These are phyloP conservation scores for Uria aalge DNA, from an alignment of 2,113 vertebrate genomes.

Conservation along the genomic window DNA sequence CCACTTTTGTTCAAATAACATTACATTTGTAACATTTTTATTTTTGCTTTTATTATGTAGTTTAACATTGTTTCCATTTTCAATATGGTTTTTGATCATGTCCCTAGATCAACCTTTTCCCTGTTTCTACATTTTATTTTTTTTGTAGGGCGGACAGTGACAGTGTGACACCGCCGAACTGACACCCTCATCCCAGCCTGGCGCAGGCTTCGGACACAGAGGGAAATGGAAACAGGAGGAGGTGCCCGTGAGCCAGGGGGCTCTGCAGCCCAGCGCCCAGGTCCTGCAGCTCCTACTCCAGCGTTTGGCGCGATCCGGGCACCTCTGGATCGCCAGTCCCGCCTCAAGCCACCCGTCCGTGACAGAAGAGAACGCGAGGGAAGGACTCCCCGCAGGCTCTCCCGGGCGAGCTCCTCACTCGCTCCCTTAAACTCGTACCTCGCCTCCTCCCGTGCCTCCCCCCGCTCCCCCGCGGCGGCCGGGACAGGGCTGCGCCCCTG, in stretches of 20 bases:
- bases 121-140: background rate
- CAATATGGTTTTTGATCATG: accelerated
- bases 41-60: background rate
- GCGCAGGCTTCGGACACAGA: background rate
- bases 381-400: background rate
- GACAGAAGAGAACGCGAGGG: background rate
- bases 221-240: background rate
- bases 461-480: background rate
- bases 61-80: background rate
- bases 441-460: background rate
- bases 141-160: background rate
- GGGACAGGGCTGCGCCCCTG: background rate
- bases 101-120: background rate
- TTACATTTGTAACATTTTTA: background rate
- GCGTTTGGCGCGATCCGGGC: background rate
- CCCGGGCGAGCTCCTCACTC: background rate
- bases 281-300: background rate
- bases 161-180: background rate
- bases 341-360: background rate
- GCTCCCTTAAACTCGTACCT: background rate
- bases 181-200: background rate
- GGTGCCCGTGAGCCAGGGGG: background rate
- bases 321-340: background rate
- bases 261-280: background rate
- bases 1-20: background rate